Evolutionary conservation across 1,140 invertebrate species (phyloP), one percentile per base, ranked within the genome.

Genomic region (Chironomus tepperi): DNA sequence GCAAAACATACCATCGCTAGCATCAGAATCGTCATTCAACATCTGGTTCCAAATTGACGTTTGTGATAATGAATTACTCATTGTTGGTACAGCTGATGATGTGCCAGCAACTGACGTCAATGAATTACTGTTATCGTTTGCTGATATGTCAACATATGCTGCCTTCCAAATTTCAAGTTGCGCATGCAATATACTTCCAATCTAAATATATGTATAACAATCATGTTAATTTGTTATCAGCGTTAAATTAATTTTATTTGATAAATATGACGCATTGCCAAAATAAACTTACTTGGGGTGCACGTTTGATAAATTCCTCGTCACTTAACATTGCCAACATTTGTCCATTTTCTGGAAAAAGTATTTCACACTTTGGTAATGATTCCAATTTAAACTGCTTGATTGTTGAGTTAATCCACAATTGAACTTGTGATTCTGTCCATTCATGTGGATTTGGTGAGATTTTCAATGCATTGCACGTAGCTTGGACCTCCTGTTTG

Each of bases 121-220:
- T 73, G 42, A 2, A 47, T 43, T 73, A 10, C 21, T 42, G 15
- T 73, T 73, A 73, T 42, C 42, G 16, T 19, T 43, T 8, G 42
- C 9, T 43, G 73, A 73, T 18, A 64, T 42, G 76, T 80, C 79
- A 74, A 76, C 79, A 73, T 80, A 81, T 74, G 81, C 85, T 77
- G 93, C 91, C 81, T 94, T 95, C 94, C 94, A 97, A 74, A 97
- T 93, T 81, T 97, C 95, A 78, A 98, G 81, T 79, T 96, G 93
- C 43, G 93, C 92, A 81, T 92, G 91, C 65, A 98, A 82, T 77
- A 91, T 92, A 79, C 91, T 91, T 7, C 95, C 95, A 77, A 90
- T 89, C 91, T 93, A 80, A 42, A 83, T 82, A 72, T 75, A 76
- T 75, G 76, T 21, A 73, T 74, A 76, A 76, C 74, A 15, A 76